Conservation (phyloP, 2,113 vertebrate species). For the Heteronetta atricapilla region DNA sequence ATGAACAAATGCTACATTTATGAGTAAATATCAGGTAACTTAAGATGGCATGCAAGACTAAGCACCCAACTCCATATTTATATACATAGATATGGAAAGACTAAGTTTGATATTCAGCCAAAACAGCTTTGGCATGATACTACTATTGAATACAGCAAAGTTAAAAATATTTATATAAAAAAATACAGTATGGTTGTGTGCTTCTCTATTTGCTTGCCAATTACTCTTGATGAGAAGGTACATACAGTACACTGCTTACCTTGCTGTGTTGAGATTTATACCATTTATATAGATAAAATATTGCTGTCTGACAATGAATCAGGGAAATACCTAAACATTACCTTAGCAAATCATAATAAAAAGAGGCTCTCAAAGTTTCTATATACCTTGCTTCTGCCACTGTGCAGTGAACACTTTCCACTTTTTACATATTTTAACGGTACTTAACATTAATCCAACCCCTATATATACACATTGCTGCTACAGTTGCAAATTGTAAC, state of each 20-base stretch:
- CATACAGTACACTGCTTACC: not conserved
- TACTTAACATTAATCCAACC: not conserved
- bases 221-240: not conserved
- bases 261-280: not conserved
- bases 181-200: too few species aligned
- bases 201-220: not conserved
- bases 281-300: not conserved
- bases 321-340: not conserved
- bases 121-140: not conserved
- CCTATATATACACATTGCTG: not conserved
- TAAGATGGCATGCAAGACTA: not conserved
- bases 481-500: not conserved
- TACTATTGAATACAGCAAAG: not conserved
- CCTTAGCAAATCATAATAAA: not conserved
- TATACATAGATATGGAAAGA: not conserved
- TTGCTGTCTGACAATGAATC: not conserved
- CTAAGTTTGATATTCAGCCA: not conserved
- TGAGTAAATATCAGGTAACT: not conserved
- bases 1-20: not conserved
- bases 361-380: not conserved
- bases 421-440: not conserved
- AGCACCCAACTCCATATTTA: not conserved
- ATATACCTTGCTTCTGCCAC: not conserved
- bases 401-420: not conserved
- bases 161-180: not conserved